These are phyloP conservation scores for Desmodus rotundus DNA, from an alignment of 2,113 vertebrate genomes.

Conservation along the genomic window DNA sequence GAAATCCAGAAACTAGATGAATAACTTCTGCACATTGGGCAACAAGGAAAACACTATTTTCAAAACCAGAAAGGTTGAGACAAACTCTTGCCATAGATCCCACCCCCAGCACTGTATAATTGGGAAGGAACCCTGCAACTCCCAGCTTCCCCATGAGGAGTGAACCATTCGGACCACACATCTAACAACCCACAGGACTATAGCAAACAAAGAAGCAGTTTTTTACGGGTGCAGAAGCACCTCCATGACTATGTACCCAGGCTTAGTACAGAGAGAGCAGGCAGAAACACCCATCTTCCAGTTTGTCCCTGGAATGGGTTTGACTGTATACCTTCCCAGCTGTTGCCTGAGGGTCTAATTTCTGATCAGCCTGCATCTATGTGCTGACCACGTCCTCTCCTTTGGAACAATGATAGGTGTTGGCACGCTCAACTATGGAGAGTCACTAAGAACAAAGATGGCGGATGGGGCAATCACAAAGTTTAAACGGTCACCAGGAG, in stretches of 20 bases:
- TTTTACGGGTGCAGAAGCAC: neutral
- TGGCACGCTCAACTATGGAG: neutral
- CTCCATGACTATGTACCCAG: neutral
- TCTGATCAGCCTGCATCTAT: neutral
- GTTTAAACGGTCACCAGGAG: neutral
- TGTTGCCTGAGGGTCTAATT: neutral
- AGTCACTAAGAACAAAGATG: neutral
- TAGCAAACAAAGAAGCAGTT: neutral
- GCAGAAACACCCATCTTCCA: neutral
- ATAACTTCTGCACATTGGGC: neutral
- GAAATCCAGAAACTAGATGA: neutral
- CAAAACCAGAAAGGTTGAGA: neutral
- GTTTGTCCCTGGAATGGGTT: neutral
- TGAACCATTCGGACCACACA: neutral
- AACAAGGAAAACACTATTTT: neutral
- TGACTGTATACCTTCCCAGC: neutral
- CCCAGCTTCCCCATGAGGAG: neutral
- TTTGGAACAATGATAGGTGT: neutral
- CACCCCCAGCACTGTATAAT: neutral
- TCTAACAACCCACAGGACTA: neutral
- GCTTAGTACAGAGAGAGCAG: neutral
- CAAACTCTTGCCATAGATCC: neutral
- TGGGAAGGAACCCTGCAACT: neutral
- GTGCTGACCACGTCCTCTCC: neutral
- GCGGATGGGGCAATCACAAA: neutral